A percentile compares a stretch with the other conserved stretches of the same genome.
Evolutionary conservation across 2,113 vertebrate genomes (phyloP).

Genomic region (Psophia crepitans): DNA sequence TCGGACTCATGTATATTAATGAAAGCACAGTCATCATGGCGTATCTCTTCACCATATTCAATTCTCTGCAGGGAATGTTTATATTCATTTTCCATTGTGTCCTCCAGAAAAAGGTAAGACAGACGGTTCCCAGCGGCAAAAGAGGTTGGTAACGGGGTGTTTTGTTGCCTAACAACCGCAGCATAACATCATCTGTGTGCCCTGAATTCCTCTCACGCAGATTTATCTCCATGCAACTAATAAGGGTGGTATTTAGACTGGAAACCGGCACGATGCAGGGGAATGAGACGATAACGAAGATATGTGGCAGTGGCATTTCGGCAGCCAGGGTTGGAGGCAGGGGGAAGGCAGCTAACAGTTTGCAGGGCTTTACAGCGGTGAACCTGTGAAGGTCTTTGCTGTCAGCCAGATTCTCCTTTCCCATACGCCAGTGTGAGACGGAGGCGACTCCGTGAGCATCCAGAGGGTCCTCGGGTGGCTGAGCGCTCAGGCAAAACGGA

Average conservation of each 20-base stretch:
- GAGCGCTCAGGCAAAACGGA: background rate
- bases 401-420: background rate
- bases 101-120: constrained; percentile 96
- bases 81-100: constrained; percentile 99
- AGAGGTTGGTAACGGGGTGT: background rate
- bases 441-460: accelerated
- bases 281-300: background rate
- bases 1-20: constrained; percentile 98
- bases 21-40: constrained; percentile 99
- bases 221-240: background rate
- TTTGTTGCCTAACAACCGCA: constrained; percentile 15
- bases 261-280: background rate
- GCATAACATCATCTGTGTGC: background rate
- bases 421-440: background rate
- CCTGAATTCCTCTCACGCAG: background rate
- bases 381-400: background rate
- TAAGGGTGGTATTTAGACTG: background rate
- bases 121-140: background rate
- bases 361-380: background rate
- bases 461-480: accelerated
- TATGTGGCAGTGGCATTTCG: background rate
- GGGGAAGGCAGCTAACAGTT: background rate
- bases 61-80: constrained; percentile 99
- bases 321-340: background rate
- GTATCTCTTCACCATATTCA: constrained; percentile 99